phyloP scores from a whole-genome alignment of 1,140 invertebrate genomes.

The Notospermus geniculatus region DNA sequence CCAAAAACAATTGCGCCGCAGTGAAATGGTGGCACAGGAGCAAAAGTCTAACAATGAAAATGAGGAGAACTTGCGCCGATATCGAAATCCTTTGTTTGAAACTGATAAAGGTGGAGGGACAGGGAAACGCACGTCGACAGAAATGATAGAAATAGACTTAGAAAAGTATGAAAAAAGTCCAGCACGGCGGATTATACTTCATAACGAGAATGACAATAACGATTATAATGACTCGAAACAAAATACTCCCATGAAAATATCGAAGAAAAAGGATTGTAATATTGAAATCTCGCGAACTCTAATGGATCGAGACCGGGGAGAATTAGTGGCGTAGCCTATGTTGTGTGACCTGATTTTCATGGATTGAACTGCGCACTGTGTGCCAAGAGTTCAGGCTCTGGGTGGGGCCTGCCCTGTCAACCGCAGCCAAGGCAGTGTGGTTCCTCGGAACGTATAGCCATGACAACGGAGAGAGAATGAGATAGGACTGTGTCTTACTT shows the following conservation, averaged over 20 bases:
- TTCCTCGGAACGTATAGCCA: too few species aligned
- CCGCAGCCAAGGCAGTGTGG: too few species aligned
- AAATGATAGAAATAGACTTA: constrained; percentile 38
- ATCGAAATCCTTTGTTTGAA: constrained; percentile 47
- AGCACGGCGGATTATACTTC: constrained; percentile 11
- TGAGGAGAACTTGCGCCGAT: constrained; percentile 77
- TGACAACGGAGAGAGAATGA: too few species aligned
- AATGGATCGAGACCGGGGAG: not conserved
- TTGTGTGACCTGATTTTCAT: too few species aligned
- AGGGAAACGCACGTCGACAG: constrained; percentile 30
- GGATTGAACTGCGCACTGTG: too few species aligned
- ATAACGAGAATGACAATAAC: not conserved
- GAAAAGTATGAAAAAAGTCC: constrained; percentile 42
- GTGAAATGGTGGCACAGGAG: constrained; percentile 21
- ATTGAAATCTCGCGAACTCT: constrained; percentile 32
- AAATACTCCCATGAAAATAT: constrained; percentile 25
- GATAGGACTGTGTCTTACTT: too few species aligned
- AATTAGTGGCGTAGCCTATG: too few species aligned
- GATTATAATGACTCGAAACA: constrained; percentile 25
- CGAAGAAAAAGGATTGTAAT: constrained; percentile 34
- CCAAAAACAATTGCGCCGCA: constrained; percentile 18
- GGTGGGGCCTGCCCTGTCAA: too few species aligned
- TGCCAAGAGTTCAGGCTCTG: too few species aligned
- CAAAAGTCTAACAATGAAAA: constrained; percentile 82
- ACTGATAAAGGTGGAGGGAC: constrained; percentile 28